Evolutionary conservation across 2,113 vertebrate species (phyloP).

Genomic region (Plestiodon gilberti): DNA sequence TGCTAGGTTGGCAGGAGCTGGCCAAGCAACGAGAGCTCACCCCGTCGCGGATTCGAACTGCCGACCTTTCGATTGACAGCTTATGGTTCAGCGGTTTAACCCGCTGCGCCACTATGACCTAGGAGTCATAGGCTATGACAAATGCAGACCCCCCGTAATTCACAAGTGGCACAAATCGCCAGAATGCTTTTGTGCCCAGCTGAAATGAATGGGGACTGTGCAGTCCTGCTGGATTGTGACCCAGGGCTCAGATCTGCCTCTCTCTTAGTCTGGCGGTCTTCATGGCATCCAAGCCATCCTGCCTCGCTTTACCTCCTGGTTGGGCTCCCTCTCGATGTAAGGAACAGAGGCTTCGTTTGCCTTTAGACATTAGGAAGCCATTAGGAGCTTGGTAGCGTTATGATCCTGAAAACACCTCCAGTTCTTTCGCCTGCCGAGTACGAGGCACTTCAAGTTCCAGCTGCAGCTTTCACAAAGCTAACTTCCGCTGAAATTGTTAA

Average conservation of each 20-base stretch:
- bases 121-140: no score
- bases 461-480: conserved; percentile 76
- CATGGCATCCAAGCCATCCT: neutral
- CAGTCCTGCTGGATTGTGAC: neutral
- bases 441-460: conserved; percentile 76
- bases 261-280: neutral
- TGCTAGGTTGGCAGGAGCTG: no score
- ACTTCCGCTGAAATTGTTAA: conserved; percentile 80
- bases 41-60: no score
- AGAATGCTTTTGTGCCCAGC: neutral
- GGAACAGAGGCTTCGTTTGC: neutral
- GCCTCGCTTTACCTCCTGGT: neutral
- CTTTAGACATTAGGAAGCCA: neutral
- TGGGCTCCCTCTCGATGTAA: neutral
- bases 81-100: no score
- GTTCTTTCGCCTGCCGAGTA: conserved; percentile 86
- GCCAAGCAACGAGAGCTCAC: no score
- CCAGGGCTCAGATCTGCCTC: neutral
- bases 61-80: no score
- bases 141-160: neutral
- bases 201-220: neutral
- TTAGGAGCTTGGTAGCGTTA: neutral
- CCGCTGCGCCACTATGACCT: no score
- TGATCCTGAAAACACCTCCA: conserved; percentile 74
- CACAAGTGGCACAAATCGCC: no score